Evolutionary conservation across 2,113 vertebrate genomes (phyloP), one percentile per base, ranked within the genome.

Genomic region (Antennarius striatus): DNA sequence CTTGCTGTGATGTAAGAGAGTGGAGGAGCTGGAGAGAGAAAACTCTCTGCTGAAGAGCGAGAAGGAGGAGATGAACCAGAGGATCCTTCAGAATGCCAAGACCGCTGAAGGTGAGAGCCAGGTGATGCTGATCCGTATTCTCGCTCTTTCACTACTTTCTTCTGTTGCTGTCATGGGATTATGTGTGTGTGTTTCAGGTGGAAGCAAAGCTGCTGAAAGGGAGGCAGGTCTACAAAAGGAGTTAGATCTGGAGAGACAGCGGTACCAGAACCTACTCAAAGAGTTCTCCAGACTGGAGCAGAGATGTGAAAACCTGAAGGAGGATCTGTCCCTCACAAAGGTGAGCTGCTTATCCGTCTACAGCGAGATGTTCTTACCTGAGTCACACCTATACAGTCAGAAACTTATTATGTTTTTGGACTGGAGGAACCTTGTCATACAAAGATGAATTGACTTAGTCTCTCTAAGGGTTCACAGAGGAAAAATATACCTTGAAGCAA

Each of bases 231-330:
- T 95, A 73, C 93, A 93, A 82, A 85, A 86, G 0, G 97, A 99
- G 28, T 86, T 99, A 78, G 94, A 98, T 15, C 93, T 92, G 0
- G 96, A 99, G 67, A 82, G 96, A 0, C 91, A 91, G 57, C 93
- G 95, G 14, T 96, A 99, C 75, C 97, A 99, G 91, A 98, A 96
- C 55, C 93, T 98, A 0, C 89, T 99, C 11, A 97, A 97, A 80
- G 96, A 99, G 13, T 96, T 94, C 82, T 95, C 95, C 0, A 86
- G 89, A 43, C 74, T 99, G 87, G 98, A 99, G 90, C 96, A 95
- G 91, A 92, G 94, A 93, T 98, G 95, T 0, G 96, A 98, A 73
- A 98, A 94, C 83, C 83, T 98, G 60, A 89, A 83, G 69, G 97
- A 99, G 9, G 96, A 99, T 83, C 75, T 95, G 16, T 87, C 86